Conservation (phyloP, 53 echinoderm and acorn worm genomes). For the Astropecten irregularis region DNA sequence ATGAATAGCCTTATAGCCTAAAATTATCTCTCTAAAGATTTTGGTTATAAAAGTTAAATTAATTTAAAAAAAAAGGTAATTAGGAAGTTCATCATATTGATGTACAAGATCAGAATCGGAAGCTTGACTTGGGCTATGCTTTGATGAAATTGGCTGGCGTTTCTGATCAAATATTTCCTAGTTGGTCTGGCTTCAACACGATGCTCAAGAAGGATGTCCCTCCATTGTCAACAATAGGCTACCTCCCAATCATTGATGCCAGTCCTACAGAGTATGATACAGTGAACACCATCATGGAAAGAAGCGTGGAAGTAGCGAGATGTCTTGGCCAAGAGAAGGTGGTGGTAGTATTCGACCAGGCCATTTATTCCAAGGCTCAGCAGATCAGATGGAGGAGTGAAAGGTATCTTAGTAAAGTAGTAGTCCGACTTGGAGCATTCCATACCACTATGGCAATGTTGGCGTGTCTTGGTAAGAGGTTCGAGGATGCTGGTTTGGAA, state of each 20-base stretch:
- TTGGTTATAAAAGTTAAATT: too few relatives aligned
- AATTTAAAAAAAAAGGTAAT: too few relatives aligned
- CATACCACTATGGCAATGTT: constrained; percentile 68
- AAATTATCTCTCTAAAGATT: too few relatives aligned
- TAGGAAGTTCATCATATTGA: neutral
- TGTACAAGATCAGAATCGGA: neutral
- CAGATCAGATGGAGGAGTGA: constrained; percentile 58
- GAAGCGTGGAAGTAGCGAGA: constrained; percentile 57
- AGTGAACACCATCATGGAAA: constrained; percentile 54
- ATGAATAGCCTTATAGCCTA: too few relatives aligned
- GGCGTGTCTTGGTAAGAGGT: constrained; percentile 68
- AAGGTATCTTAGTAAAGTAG: constrained; percentile 33
- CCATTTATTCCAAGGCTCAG: constrained; percentile 70
- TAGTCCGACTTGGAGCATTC: constrained; percentile 71
- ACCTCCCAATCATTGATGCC: constrained; percentile 72
- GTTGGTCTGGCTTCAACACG: constrained; percentile 64
- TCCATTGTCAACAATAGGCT: constrained; percentile 52
- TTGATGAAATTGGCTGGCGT: constrained; percentile 3
- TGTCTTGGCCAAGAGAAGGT: constrained; percentile 34
- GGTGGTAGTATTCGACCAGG: constrained; percentile 71
- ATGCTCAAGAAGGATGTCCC: constrained; percentile 32
- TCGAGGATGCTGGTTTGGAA: constrained; percentile 71
- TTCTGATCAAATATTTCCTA: neutral
- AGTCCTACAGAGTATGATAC: constrained; percentile 73
- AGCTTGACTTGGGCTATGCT: constrained; percentile 3